phyloP scores from a whole-genome alignment of 2,113 vertebrate genomes.

The Megalops atlanticus region DNA sequence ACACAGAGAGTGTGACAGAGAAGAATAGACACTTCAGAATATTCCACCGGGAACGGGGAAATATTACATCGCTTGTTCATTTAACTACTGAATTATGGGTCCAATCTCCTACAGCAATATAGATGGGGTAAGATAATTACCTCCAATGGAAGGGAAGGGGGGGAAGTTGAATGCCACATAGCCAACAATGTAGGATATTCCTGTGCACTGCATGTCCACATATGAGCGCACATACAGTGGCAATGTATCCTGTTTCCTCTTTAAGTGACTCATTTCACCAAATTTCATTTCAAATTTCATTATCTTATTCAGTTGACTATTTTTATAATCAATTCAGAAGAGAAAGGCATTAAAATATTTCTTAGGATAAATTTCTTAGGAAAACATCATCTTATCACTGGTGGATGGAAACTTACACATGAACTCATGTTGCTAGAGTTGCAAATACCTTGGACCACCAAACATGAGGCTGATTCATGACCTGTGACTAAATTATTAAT shows the following conservation, averaged over 20 bases:
- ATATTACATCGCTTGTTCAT: slow-evolving; percentile 77
- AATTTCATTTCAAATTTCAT: too few species aligned
- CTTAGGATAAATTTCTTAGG: neutral
- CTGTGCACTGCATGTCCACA: slow-evolving; percentile 39
- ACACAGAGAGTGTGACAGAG: slow-evolving; percentile 70
- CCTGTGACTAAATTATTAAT: slow-evolving; percentile 94
- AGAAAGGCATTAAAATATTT: neutral
- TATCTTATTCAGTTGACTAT: neutral
- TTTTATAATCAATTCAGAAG: neutral
- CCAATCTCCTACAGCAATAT: slow-evolving; percentile 69
- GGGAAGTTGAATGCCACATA: slow-evolving; percentile 50
- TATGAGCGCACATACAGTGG: slow-evolving; percentile 11
- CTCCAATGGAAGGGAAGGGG: slow-evolving; percentile 59
- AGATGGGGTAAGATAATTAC: slow-evolving; percentile 74
- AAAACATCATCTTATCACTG: neutral
- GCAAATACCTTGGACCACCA: slow-evolving; percentile 64
- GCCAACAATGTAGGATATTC: slow-evolving; percentile 57
- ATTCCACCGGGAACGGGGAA: slow-evolving; percentile 70
- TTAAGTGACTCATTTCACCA: too few species aligned
- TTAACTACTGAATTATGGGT: slow-evolving; percentile 76
- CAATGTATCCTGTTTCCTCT: too few species aligned
- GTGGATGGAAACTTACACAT: neutral
- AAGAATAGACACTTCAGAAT: slow-evolving; percentile 73
- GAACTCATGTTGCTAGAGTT: slow-evolving; percentile 40
- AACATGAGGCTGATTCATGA: slow-evolving; percentile 81